phyloP scores from a whole-genome alignment of 2,888 invertebrate species.

The Yponomeuta cagnagella region DNA sequence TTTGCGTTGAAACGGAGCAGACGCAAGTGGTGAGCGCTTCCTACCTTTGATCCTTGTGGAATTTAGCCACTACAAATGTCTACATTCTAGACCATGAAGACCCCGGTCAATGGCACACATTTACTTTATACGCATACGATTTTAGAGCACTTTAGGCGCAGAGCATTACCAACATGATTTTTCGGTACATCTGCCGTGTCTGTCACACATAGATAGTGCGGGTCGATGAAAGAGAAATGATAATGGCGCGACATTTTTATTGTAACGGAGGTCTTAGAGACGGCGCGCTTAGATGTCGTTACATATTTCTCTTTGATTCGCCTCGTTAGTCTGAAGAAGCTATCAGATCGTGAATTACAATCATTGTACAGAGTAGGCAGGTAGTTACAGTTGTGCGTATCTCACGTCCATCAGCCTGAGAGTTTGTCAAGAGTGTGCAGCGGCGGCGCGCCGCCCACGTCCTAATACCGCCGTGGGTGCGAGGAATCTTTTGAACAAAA shows the following conservation, averaged over 20 bases:
- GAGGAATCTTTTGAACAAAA: conserved; percentile 22
- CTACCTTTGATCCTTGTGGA: conserved; percentile 55
- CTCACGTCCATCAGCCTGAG: conserved; percentile 10
- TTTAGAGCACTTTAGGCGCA: background rate
- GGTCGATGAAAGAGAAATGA: conserved; percentile 5
- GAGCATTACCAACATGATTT: background rate
- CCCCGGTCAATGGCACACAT: conserved; percentile 43
- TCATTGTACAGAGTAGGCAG: background rate
- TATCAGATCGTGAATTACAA: background rate
- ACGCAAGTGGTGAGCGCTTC: conserved; percentile 38
- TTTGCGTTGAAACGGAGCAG: conserved; percentile 53
- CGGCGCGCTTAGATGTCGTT: background rate
- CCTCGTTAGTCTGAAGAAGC: background rate
- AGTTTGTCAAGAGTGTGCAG: conserved; percentile 9
- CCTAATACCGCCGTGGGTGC: conserved; percentile 11
- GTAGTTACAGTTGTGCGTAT: background rate
- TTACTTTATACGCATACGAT: conserved; percentile 39
- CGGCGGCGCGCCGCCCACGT: conserved; percentile 5
- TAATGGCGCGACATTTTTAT: conserved; percentile 8
- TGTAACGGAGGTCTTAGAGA: background rate
- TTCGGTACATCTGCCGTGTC: conserved; percentile 2
- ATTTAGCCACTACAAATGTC: conserved; percentile 29
- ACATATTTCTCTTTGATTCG: background rate
- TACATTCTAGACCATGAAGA: conserved; percentile 38
- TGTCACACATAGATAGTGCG: background rate